These are phyloP conservation scores for Heliconius hewitsoni DNA, from an alignment of 1,140 invertebrate genomes.

Conservation along the genomic window DNA sequence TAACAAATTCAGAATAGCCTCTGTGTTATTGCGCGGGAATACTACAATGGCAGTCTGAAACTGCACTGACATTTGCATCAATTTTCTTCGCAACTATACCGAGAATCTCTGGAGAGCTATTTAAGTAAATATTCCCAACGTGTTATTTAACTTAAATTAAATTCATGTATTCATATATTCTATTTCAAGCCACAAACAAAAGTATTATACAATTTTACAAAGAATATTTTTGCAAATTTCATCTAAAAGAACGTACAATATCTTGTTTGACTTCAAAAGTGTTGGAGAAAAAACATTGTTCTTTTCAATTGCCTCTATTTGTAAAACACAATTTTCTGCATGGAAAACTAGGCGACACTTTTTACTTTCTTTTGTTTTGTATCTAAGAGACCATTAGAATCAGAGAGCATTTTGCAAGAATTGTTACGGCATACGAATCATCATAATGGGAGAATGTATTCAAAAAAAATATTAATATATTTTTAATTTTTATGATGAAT, in stretches of 20 bases:
- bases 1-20: neutral
- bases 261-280: constrained; percentile 8
- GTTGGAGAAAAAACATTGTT: constrained; percentile 11
- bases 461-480: no score
- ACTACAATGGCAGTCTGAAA: neutral
- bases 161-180: constrained; percentile 13
- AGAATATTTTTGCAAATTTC: neutral
- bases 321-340: neutral
- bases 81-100: constrained; percentile 2
- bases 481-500: no score
- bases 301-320: no score
- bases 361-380: constrained; percentile 18
- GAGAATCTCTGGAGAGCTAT: constrained; percentile 7
- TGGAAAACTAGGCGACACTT: constrained; percentile 7
- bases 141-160: constrained; percentile 1
- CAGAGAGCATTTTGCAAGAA: constrained; percentile 8
- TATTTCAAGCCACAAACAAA: neutral
- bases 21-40: neutral
- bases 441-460: neutral
- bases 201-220: constrained; percentile 2
- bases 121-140: neutral
- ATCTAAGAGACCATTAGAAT: constrained; percentile 11
- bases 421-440: neutral
- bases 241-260: constrained; percentile 3
- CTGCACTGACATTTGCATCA: constrained; percentile 8